A percentile compares a stretch with the other conserved stretches of the same genome.
These are phyloP conservation scores for Piscicola geometra DNA, from an alignment of 2,888 invertebrate genomes.

Conservation along the genomic window DNA sequence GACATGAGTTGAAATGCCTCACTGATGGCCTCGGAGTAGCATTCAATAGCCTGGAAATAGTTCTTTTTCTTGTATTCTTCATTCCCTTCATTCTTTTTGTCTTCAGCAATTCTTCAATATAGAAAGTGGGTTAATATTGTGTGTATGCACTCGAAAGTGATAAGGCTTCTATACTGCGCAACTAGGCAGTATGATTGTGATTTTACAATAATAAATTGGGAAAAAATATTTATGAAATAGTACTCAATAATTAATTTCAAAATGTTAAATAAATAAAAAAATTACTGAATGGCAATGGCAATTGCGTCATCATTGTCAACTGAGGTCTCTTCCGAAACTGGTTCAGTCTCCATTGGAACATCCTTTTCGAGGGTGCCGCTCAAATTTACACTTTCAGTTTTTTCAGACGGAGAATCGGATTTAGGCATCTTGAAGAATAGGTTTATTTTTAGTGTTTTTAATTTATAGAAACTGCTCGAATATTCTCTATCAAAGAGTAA, in stretches of 20 bases:
- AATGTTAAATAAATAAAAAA: neutral
- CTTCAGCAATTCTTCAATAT: conserved; percentile 46
- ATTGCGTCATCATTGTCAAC: neutral
- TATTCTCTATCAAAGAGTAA: too few relatives aligned
- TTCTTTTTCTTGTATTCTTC: conserved; percentile 79
- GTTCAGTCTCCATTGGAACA: neutral
- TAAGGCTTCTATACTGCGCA: too few relatives aligned
- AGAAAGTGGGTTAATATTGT: too few relatives aligned
- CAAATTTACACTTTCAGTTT: neutral
- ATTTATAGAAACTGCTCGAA: too few relatives aligned
- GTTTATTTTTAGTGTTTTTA: neutral
- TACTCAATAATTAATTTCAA: neutral
- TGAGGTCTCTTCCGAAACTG: neutral
- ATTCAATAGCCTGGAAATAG: conserved; percentile 75
- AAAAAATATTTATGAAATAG: neutral
- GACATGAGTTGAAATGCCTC: conserved; percentile 36
- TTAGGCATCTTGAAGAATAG: neutral
- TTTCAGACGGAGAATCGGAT: neutral
- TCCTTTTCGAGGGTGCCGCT: neutral
- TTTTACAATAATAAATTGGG: neutral
- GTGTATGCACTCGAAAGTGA: too few relatives aligned
- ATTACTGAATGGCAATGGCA: conserved; percentile 1
- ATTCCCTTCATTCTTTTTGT: conserved; percentile 76
- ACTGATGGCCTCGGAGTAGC: conserved; percentile 81
- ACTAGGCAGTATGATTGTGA: too few relatives aligned